phyloP scores from a whole-genome alignment of 2,797 vertebrate genomes.

The Sebastes wilsoni region DNA sequence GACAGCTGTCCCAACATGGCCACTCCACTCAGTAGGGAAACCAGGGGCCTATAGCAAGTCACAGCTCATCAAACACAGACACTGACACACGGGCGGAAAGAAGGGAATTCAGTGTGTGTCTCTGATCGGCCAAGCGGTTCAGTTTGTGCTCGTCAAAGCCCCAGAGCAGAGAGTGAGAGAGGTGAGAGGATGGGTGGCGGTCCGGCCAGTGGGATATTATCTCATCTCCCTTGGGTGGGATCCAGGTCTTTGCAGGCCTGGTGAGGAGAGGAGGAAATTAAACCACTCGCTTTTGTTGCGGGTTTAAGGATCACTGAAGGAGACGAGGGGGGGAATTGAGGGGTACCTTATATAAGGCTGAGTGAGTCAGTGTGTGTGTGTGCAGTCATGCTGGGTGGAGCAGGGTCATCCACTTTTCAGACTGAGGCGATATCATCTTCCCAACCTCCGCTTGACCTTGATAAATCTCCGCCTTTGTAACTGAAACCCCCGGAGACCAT shows the following conservation, averaged over 20 bases:
- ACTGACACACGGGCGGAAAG: constrained; percentile 58
- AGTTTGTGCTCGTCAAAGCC: constrained; percentile 63
- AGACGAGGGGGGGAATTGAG: constrained; percentile 6
- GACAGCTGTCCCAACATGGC: constrained; percentile 69
- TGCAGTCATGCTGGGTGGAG: constrained; percentile 22
- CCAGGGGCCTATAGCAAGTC: constrained; percentile 37
- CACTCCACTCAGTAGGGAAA: constrained; percentile 27
- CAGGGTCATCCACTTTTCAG: constrained; percentile 54
- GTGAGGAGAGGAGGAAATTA: constrained; percentile 74
- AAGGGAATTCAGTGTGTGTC: constrained; percentile 50
- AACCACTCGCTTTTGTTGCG: constrained; percentile 71
- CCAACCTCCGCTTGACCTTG: constrained; percentile 70
- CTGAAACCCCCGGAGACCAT: constrained; percentile 62
- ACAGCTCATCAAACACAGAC: constrained; percentile 72
- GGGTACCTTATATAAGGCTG: constrained; percentile 38
- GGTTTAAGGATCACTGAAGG: constrained; percentile 64
- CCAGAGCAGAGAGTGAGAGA: constrained; percentile 30
- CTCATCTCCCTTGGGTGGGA: constrained; percentile 75
- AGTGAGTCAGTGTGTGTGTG: constrained; percentile 32
- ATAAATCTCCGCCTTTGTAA: constrained; percentile 67
- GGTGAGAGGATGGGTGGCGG: constrained; percentile 63
- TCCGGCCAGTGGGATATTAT: constrained; percentile 69
- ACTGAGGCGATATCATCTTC: constrained; percentile 66
- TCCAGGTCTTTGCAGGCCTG: constrained; percentile 64
- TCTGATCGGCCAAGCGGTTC: constrained; percentile 66